phyloP scores from a whole-genome alignment of 64 coral and sea anemone species.

The Anthopleura sola region DNA sequence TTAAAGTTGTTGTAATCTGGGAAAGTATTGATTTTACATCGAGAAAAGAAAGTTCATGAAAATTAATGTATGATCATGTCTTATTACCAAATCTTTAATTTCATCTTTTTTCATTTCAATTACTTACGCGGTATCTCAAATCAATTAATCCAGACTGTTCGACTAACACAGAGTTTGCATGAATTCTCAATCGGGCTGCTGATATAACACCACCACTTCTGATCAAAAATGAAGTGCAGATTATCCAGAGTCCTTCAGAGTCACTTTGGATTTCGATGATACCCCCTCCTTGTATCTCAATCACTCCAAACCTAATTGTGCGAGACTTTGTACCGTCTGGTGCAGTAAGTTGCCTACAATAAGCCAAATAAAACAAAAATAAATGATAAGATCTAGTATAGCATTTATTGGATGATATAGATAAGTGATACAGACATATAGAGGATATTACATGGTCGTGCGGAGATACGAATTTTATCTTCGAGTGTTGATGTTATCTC shows the following conservation, averaged over 20 bases:
- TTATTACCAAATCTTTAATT: too few species aligned
- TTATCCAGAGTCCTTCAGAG: conserved; percentile 66
- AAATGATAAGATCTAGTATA: too few species aligned
- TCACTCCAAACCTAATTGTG: conserved; percentile 54
- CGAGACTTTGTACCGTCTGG: conserved; percentile 65
- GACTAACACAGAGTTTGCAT: conserved; percentile 48
- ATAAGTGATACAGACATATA: too few species aligned
- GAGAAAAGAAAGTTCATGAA: too few species aligned
- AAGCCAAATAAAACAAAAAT: not conserved
- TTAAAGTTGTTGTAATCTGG: too few species aligned
- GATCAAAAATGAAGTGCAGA: conserved; percentile 64
- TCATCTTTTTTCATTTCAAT: not conserved
- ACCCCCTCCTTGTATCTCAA: conserved; percentile 83
- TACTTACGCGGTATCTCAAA: conserved; percentile 57
- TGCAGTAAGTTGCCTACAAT: conserved; percentile 66
- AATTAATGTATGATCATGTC: too few species aligned
- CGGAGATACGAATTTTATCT: too few species aligned
- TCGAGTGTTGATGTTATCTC: too few species aligned
- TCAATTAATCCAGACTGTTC: conserved; percentile 94
- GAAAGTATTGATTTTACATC: too few species aligned
- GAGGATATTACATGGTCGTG: too few species aligned
- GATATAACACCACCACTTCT: conserved; percentile 74
- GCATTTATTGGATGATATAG: too few species aligned
- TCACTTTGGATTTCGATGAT: conserved; percentile 88
- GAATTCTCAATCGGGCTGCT: conserved; percentile 55